Evolutionary conservation across 2,113 vertebrate species (phyloP).

Genomic region (Pungitius pungitius): DNA sequence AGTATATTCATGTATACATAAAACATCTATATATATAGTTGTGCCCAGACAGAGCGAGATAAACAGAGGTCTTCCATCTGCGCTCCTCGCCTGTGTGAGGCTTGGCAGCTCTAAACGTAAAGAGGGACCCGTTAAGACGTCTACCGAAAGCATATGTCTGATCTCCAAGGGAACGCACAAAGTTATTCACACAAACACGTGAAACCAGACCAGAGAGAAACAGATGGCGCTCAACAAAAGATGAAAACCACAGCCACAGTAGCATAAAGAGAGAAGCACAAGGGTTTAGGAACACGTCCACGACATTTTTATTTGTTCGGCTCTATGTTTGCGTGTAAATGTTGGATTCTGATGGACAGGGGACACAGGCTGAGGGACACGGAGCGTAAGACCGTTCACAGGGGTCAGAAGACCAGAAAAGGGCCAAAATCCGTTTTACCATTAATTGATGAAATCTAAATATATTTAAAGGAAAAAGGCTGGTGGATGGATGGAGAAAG

Average conservation of each 20-base stretch:
- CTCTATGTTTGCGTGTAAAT: too few species aligned
- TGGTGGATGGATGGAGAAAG: too few species aligned
- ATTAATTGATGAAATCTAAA: too few species aligned
- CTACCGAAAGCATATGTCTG: conserved; percentile 18
- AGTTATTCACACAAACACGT: not conserved
- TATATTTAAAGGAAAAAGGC: too few species aligned
- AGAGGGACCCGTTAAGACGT: not conserved
- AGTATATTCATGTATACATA: not conserved
- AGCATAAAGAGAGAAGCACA: not conserved
- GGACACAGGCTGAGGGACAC: too few species aligned
- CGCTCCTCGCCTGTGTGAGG: not conserved
- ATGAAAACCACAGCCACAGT: not conserved
- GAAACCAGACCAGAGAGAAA: not conserved
- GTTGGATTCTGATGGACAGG: too few species aligned
- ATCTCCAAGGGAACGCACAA: not conserved
- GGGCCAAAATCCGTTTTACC: too few species aligned
- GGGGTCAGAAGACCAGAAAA: too few species aligned
- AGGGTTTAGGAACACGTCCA: conserved; percentile 1
- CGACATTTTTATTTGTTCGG: too few species aligned
- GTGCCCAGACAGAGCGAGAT: conserved; percentile 10
- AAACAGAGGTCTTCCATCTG: conserved; percentile 47
- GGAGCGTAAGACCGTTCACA: too few species aligned
- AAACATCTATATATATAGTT: conserved; percentile 18
- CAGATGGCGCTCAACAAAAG: conserved; percentile 14
- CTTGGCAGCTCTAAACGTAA: conserved; percentile 21